Evolutionary conservation across 2,888 invertebrate species (phyloP), one percentile per base, ranked within the genome.

Genomic region (Polydrusus pterygomalis): DNA sequence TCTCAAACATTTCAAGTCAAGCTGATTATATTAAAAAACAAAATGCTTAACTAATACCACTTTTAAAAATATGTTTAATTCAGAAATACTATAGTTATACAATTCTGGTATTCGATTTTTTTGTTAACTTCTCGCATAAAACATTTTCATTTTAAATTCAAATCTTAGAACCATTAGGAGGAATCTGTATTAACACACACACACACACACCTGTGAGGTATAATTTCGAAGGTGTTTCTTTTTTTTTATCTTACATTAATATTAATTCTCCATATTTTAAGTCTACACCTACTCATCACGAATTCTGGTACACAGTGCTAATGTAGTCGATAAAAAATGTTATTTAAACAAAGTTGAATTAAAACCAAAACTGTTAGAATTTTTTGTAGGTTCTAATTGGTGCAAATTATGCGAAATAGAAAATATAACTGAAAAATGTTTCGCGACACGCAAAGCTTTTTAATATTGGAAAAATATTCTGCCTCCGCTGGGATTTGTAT

Each of bases 131-230:
- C 15, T 15, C n/a, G n/a, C 30, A 38, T 1, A 10, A 34, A 58
- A 34, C 58, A 15, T 58, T 34, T 11, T 15, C 25, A 38, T 60
- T 17, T 40, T 40, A 58, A 49, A 40, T 58, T 40, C 43, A 51
- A 54, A 67, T 40, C 45, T 60, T 25, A 0, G 38, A 70, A 45
- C 18, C 62, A 49, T 70, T 69, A 69, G 30, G n/a, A 30, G 20
- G 43, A n/a, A 64, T 63, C n/a, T 20, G 54, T 51, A 54, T 64
- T 51, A 65, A 71, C 45, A 67, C n/a, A n/a, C n/a, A n/a, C n/a
- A n/a, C n/a, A n/a, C n/a, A 68, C 75, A 72, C 71, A 72, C 75
- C 75, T 76, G 75, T 67, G 68, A 60, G 15, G 75, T 67, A 75
- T 71, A 71, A 76, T 76, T 73, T 72, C 17, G 68, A 54, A 76